Evolutionary conservation across 2,888 invertebrate species (phyloP).

Genomic region (Erebia aethiops): DNA sequence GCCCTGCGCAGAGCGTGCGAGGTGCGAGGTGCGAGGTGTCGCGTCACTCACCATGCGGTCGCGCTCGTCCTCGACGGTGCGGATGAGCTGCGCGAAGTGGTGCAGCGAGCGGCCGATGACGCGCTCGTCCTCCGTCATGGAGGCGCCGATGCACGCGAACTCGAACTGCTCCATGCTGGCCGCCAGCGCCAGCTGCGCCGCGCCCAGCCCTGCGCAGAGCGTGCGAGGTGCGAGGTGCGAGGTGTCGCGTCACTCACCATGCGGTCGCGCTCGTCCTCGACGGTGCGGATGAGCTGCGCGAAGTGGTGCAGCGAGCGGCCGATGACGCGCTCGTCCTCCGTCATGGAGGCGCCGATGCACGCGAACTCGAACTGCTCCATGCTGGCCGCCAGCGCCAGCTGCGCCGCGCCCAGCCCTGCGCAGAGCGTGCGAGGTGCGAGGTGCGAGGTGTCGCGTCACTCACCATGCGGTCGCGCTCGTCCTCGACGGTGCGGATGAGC

Average conservation of each 20-base stretch:
- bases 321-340: conserved; percentile 98
- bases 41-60: conserved; percentile 92
- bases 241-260: conserved; percentile 86
- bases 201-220: conserved; percentile 95
- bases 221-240: background rate
- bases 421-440: background rate
- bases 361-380: conserved; percentile 98
- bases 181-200: conserved; percentile 96
- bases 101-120: conserved; percentile 96
- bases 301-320: conserved; percentile 96
- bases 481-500: conserved; percentile 96
- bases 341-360: conserved; percentile 97
- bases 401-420: conserved; percentile 96
- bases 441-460: conserved; percentile 50
- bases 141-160: conserved; percentile 98
- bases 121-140: conserved; percentile 98
- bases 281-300: conserved; percentile 94
- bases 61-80: conserved; percentile 97
- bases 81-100: conserved; percentile 96
- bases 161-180: conserved; percentile 95
- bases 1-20: conserved; percentile 87
- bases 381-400: conserved; percentile 94
- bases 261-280: conserved; percentile 98
- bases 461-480: conserved; percentile 98
- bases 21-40: background rate